Evolutionary conservation across 2,888 invertebrate genomes (phyloP).

Genomic region (Luperina testacea): DNA sequence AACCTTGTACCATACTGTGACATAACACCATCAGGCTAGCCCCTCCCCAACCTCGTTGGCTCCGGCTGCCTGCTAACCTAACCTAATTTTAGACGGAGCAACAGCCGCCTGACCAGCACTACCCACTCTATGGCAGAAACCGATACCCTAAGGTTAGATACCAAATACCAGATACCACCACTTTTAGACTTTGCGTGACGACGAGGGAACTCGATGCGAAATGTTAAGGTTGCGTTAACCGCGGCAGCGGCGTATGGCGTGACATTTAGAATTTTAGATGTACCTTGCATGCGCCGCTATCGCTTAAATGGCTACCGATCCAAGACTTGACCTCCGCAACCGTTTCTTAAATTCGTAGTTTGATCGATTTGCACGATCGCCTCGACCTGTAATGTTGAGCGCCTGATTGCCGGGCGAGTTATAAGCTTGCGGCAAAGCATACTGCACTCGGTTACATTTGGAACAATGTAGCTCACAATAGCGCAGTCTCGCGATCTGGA

Average conservation of each 20-base stretch:
- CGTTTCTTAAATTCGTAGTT: constrained; percentile 36
- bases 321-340: constrained; percentile 16
- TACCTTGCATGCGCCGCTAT: constrained; percentile 27
- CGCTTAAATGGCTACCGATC: constrained; percentile 17
- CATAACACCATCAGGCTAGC: constrained; percentile 31
- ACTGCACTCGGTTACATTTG: not conserved
- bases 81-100: constrained; percentile 75
- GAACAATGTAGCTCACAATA: not conserved
- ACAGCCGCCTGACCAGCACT: constrained; percentile 63
- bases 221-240: constrained; percentile 18
- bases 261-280: constrained; percentile 33
- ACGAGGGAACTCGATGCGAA: constrained; percentile 17
- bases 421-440: not conserved
- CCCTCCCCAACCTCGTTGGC: constrained; percentile 50
- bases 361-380: constrained; percentile 39
- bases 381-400: constrained; percentile 10
- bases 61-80: constrained; percentile 39
- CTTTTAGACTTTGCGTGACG: constrained; percentile 46
- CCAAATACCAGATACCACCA: constrained; percentile 42
- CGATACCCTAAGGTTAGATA: constrained; percentile 58
- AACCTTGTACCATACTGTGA: constrained; percentile 26
- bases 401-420: not conserved
- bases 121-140: constrained; percentile 55
- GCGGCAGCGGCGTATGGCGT: constrained; percentile 21
- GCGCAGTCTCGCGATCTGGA: not conserved